These are phyloP conservation scores for Galendromus occidentalis DNA, from an alignment of 1,140 invertebrate species.

Conservation along the genomic window DNA sequence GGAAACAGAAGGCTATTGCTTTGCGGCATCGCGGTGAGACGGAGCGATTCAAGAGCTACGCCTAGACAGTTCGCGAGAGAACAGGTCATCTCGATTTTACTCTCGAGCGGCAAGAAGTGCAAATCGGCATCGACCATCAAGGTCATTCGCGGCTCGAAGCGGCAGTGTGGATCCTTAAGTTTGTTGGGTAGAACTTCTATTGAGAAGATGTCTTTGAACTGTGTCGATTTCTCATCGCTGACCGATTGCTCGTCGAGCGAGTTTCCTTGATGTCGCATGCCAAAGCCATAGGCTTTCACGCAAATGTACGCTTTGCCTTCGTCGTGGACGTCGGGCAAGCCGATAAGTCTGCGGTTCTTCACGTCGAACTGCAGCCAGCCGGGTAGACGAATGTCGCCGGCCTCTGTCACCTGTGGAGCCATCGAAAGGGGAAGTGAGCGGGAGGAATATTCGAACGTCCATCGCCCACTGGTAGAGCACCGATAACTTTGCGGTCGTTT, in stretches of 20 bases:
- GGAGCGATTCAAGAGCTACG: constrained; percentile 15
- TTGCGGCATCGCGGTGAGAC: constrained; percentile 22
- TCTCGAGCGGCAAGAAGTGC: constrained; percentile 11
- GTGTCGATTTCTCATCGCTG: neutral
- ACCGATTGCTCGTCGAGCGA: constrained; percentile 9
- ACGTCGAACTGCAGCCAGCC: constrained; percentile 28
- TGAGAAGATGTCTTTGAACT: constrained; percentile 32
- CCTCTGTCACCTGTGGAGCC: constrained; percentile 27
- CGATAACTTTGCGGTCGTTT: no score
- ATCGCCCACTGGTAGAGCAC: no score
- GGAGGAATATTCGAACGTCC: no score
- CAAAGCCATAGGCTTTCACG: constrained; percentile 28
- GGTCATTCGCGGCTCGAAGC: constrained; percentile 21
- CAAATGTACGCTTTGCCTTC: constrained; percentile 34
- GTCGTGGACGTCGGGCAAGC: constrained; percentile 37
- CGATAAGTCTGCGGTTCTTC: constrained; percentile 29
- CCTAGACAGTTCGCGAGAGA: constrained; percentile 7
- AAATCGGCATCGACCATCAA: constrained; percentile 26
- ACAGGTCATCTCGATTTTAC: neutral
- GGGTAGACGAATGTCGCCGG: constrained; percentile 25
- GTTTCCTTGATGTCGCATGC: neutral
- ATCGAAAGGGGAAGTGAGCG: no score
- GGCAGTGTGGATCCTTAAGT: constrained; percentile 10
- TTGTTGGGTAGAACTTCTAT: constrained; percentile 33
- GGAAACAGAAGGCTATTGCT: neutral